phyloP scores from a whole-genome alignment of 2,113 vertebrate species.

The Saccopteryx bilineata region DNA sequence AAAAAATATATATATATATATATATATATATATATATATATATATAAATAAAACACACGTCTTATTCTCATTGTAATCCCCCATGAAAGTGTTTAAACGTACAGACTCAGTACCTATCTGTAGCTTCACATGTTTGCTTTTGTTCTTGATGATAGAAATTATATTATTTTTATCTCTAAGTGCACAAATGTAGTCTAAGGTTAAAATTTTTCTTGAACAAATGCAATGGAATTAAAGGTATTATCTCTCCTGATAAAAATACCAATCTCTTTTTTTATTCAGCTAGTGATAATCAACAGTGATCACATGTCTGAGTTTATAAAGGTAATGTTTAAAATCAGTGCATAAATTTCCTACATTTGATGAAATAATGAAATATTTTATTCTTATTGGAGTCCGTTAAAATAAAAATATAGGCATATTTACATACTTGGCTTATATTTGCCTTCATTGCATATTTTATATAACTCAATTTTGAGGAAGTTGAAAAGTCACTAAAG shows the following conservation, averaged over 20 bases:
- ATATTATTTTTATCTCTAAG: not conserved
- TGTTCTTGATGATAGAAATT: not conserved
- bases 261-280: not conserved
- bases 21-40: no score
- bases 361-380: not conserved
- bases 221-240: conserved; percentile 16
- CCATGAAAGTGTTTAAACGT: conserved; percentile 6
- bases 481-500: not conserved
- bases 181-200: not conserved
- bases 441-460: not conserved
- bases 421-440: not conserved
- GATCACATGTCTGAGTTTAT: not conserved
- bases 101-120: not conserved
- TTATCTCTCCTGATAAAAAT: conserved; percentile 23
- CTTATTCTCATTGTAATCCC: not conserved
- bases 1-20: no score
- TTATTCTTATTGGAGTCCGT: not conserved
- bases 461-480: not conserved
- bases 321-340: not conserved
- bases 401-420: not conserved
- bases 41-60: not conserved
- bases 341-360: not conserved
- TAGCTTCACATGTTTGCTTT: conserved; percentile 17
- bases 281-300: not conserved
- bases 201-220: conserved; percentile 28